Conservation (phyloP, 1,140 invertebrate genomes). For the Radopholus similis region DNA sequence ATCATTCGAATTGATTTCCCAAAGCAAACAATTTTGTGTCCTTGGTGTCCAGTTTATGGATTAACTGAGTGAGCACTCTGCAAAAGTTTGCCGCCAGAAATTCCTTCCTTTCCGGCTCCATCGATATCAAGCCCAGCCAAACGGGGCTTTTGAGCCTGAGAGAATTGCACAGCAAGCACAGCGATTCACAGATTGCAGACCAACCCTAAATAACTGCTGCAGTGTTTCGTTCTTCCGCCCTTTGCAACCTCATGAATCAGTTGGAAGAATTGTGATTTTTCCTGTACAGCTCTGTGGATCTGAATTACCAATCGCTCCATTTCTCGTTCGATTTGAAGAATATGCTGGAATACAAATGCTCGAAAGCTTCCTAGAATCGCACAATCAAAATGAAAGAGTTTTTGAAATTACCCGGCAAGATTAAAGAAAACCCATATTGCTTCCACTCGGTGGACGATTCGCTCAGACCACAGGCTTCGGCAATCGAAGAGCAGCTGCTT, state of each 20-base stretch:
- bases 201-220: conserved; percentile 16
- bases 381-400: conserved; percentile 6
- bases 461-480: conserved; percentile 9
- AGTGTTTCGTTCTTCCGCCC: background rate
- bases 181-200: conserved; percentile 17
- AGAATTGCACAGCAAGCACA: conserved; percentile 38
- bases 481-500: conserved; percentile 24
- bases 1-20: background rate
- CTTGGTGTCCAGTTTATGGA: conserved; percentile 30
- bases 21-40: conserved; percentile 37
- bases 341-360: conserved; percentile 40
- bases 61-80: conserved; percentile 19
- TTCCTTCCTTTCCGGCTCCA: conserved; percentile 9
- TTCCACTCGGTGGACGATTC: conserved; percentile 17
- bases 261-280: conserved; percentile 31
- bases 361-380: conserved; percentile 1
- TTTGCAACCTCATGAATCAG: conserved; percentile 27
- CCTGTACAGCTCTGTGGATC: conserved; percentile 23
- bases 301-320: conserved; percentile 17
- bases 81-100: conserved; percentile 27
- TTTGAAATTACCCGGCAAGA: conserved; percentile 26
- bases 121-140: conserved; percentile 25
- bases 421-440: conserved; percentile 35
- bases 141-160: conserved; percentile 21
- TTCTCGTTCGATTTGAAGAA: conserved; percentile 37